phyloP scores from a whole-genome alignment of 1,140 invertebrate species.

The Uloborus diversus region DNA sequence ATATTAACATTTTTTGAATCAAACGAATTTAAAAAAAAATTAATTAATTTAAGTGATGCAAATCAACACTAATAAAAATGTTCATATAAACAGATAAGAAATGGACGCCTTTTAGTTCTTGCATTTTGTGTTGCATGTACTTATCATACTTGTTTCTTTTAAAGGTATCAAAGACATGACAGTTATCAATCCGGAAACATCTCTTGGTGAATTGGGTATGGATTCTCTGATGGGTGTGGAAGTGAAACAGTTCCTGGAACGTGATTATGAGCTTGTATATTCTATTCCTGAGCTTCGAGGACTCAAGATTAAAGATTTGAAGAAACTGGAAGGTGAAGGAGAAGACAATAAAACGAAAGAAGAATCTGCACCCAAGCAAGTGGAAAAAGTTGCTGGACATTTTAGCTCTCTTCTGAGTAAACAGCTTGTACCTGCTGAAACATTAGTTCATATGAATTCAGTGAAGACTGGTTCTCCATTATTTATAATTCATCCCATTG shows the following conservation, averaged over 20 bases:
- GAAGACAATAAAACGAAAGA: constrained; percentile 14
- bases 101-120: too few relatives aligned
- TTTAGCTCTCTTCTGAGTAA: background rate
- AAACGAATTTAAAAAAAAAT: too few relatives aligned
- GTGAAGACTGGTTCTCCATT: constrained; percentile 67
- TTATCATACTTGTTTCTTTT: background rate
- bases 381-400: constrained; percentile 46
- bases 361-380: background rate
- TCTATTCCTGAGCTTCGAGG: constrained; percentile 87
- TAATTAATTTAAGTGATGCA: too few relatives aligned
- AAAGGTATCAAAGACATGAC: constrained; percentile 85
- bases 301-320: constrained; percentile 79
- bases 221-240: constrained; percentile 98
- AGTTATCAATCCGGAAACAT: constrained; percentile 76
- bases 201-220: constrained; percentile 92
- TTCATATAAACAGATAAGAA: too few relatives aligned
- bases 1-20: too few relatives aligned
- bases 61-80: too few relatives aligned
- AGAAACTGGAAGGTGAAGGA: constrained; percentile 70
- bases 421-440: constrained; percentile 65
- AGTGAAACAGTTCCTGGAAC: constrained; percentile 94
- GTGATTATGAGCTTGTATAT: constrained; percentile 89
- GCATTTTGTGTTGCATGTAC: too few relatives aligned
- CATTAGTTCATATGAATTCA: constrained; percentile 67
- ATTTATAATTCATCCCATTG: constrained; percentile 90